A percentile compares a stretch with the other conserved stretches of the same genome.
These are phyloP conservation scores for Scaptomyza polygonia DNA, from an alignment of 2,888 invertebrate genomes.

Conservation along the genomic window DNA sequence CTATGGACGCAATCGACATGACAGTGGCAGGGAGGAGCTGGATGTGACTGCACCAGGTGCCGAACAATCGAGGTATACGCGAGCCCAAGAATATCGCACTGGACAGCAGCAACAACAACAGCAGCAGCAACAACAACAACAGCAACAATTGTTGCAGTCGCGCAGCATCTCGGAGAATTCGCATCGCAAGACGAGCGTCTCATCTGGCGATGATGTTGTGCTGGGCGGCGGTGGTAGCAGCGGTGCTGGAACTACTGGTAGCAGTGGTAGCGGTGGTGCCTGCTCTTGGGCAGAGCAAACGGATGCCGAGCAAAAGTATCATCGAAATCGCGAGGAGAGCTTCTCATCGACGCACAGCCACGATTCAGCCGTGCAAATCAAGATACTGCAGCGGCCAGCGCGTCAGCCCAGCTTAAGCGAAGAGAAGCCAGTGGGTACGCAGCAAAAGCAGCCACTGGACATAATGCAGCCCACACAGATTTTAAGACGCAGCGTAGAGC, in stretches of 20 bases:
- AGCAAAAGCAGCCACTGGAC: constrained; percentile 40
- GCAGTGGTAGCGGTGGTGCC: constrained; percentile 37
- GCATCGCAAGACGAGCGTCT: constrained; percentile 84
- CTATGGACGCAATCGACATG: constrained; percentile 65
- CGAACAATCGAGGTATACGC: constrained; percentile 57
- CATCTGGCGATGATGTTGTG: constrained; percentile 80
- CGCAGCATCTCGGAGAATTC: constrained; percentile 85
- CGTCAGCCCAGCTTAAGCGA: constrained; percentile 77
- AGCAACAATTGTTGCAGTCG: constrained; percentile 76
- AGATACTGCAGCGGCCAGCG: constrained; percentile 83
- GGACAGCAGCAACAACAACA: constrained; percentile 51
- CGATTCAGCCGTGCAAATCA: constrained; percentile 83
- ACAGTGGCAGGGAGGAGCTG: constrained; percentile 61
- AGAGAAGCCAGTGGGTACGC: constrained; percentile 49
- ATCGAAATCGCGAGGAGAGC: constrained; percentile 82
- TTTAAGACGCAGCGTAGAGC: constrained; percentile 82
- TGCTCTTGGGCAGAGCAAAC: constrained; percentile 85
- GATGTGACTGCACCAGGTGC: constrained; percentile 24
- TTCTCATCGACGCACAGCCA: constrained; percentile 83
- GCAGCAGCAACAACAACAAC: constrained; percentile 52
- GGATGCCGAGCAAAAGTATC: constrained; percentile 81
- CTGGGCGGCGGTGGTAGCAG: constrained; percentile 25
- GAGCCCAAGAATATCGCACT: constrained; percentile 55
- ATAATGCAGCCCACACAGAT: constrained; percentile 82
- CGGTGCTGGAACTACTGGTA: constrained; percentile 3